Evolutionary conservation across 2,113 vertebrate species (phyloP), one percentile per base, ranked within the genome.

Genomic region (Chloebia gouldiae): DNA sequence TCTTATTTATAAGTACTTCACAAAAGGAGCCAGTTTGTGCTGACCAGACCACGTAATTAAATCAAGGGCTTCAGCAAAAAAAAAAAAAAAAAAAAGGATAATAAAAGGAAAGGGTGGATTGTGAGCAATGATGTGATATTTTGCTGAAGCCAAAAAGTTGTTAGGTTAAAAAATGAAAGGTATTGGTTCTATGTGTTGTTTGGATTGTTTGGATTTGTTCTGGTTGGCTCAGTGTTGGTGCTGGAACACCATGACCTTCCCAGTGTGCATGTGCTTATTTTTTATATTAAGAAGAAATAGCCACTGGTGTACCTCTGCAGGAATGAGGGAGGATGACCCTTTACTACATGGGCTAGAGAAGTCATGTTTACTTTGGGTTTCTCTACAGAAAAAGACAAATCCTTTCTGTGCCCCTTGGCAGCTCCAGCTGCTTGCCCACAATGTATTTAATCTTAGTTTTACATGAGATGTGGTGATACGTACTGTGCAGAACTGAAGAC

Each of bases 261-360:
- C 39, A 4, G 6, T 10, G 13, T 12, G 20, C 24, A 10, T 27
- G 28, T 15, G 40, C 25, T 25, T 10, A 11, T 15, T 17, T 6
- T 6, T 21, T 21, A 10, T 10, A 23, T 10, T 2, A 15, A 24
- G 66, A 57, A 50, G 20, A n/a, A 45, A 78, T 2, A 82, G 35
- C 39, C 24, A 6, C 7, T 2, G 4, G 20, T 23, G 25, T 68
- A n/a, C n/a, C 49, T 31, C 31, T 24, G 54, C 63, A 31, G 49
- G 7, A 9, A 33, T 2, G 37, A n/a, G 4, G 23, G 14, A 42
- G 21, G 39, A 37, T 0, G 3, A 7, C 11, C 18, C 11, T 44
- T 47, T 2, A 1, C 39, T 47, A 10, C 0, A 10, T 0, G 1
- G 59, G 30, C 33, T 65, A 47, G 54, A 53, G 35, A 35, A 49